phyloP scores from a whole-genome alignment of 1,140 invertebrate genomes.

The Chironomus striatipennis region DNA sequence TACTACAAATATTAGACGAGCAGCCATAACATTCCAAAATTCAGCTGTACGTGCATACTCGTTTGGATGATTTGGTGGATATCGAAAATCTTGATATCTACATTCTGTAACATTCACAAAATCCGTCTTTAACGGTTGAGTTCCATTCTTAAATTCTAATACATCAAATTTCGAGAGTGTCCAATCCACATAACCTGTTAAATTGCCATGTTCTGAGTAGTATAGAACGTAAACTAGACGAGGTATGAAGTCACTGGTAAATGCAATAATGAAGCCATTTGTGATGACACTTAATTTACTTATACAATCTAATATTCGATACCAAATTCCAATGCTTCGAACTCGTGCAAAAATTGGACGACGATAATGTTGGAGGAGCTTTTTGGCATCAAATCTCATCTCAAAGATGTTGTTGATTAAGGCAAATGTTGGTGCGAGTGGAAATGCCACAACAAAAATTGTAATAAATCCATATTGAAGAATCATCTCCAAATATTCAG shows the following conservation, averaged over 20 bases:
- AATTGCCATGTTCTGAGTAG: slow-evolving; percentile 48
- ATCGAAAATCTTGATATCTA: slow-evolving; percentile 76
- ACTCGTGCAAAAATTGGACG: slow-evolving; percentile 77
- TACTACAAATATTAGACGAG: slow-evolving; percentile 82
- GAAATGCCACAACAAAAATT: slow-evolving; percentile 84
- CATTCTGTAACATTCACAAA: slow-evolving; percentile 32
- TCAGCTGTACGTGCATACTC: slow-evolving; percentile 65
- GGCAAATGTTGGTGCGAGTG: slow-evolving; percentile 79
- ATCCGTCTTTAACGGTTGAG: slow-evolving; percentile 37
- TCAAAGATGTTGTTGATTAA: slow-evolving; percentile 82
- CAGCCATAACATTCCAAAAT: slow-evolving; percentile 87
- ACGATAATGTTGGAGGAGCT: slow-evolving; percentile 74
- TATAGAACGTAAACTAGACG: slow-evolving; percentile 69
- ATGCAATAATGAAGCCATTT: slow-evolving; percentile 97
- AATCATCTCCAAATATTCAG: slow-evolving; percentile 97
- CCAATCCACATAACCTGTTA: slow-evolving; percentile 74
- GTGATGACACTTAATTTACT: slow-evolving; percentile 86
- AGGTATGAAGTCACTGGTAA: slow-evolving; percentile 96
- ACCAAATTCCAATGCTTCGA: slow-evolving; percentile 86
- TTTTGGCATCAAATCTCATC: slow-evolving; percentile 80
- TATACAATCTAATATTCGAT: slow-evolving; percentile 79
- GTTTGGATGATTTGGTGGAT: slow-evolving; percentile 53
- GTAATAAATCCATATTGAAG: slow-evolving; percentile 87
- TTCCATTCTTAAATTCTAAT: slow-evolving; percentile 51
- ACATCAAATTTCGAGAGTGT: slow-evolving; percentile 76